A percentile compares a stretch with the other conserved stretches of the same genome.
Evolutionary conservation across 1,140 invertebrate genomes (phyloP).

Genomic region (Drosophila yakuba): DNA sequence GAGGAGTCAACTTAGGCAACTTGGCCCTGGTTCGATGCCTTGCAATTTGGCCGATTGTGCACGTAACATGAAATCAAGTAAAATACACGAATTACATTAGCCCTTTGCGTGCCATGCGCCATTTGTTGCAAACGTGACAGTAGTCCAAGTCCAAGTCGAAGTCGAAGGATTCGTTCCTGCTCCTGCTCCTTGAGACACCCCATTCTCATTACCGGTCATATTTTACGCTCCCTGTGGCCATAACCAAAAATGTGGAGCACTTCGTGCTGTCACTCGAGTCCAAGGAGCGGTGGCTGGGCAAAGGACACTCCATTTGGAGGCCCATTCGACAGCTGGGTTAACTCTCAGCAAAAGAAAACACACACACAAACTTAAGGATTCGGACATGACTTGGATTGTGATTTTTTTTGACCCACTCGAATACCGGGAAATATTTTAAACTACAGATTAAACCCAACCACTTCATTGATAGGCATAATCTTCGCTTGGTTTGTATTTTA

Average conservation of each 20-base stretch:
- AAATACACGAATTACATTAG: slow-evolving; percentile 83
- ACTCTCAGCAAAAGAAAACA: neutral
- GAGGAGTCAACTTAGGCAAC: slow-evolving; percentile 2
- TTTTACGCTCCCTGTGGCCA: slow-evolving; percentile 7
- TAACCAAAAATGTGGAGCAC: slow-evolving; percentile 6
- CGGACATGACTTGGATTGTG: slow-evolving; percentile 1
- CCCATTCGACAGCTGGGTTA: slow-evolving; percentile 2
- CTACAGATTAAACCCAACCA: too few species aligned
- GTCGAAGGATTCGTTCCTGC: slow-evolving; percentile 5
- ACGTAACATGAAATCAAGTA: slow-evolving; percentile 81
- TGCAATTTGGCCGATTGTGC: slow-evolving; percentile 77
- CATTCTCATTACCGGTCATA: slow-evolving; percentile 15
- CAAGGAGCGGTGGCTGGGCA: neutral
- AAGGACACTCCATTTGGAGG: neutral
- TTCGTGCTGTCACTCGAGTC: neutral
- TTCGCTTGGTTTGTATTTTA: too few species aligned
- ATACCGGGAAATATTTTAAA: neutral
- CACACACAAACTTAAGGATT: neutral
- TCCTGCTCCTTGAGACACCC: neutral
- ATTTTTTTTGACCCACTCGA: neutral
- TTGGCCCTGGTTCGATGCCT: slow-evolving; percentile 47
- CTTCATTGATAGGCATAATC: too few species aligned
- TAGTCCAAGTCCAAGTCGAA: slow-evolving; percentile 53
- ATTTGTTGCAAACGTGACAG: slow-evolving; percentile 82
- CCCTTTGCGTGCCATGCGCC: slow-evolving; percentile 80